Percentiles rank a stretch among this genome's conserved stretches.
Evolutionary conservation across 1,140 invertebrate species (phyloP).

Genomic region (Stegodyphus mimosarum): DNA sequence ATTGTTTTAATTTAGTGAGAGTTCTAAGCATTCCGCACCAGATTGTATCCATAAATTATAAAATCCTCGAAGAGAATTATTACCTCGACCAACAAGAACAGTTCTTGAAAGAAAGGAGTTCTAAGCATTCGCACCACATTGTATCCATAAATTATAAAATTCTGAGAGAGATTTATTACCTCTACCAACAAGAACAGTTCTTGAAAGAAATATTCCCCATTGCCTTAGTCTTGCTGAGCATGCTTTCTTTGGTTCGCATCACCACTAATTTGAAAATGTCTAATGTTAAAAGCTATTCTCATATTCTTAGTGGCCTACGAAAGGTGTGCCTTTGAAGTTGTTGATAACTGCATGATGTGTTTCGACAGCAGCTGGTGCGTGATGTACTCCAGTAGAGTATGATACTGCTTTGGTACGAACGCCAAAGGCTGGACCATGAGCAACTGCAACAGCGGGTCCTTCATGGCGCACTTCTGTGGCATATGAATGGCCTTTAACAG

Average conservation of each 20-base stretch:
- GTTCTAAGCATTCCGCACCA: too few species aligned
- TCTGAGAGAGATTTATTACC: background rate
- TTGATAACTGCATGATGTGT: conserved; percentile 20
- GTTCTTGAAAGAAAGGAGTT: background rate
- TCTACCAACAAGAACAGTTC: background rate
- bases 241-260: conserved; percentile 9
- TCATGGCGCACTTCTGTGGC: conserved; percentile 15
- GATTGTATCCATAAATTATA: background rate
- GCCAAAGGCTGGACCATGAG: conserved; percentile 23
- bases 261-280: background rate
- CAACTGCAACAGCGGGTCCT: conserved; percentile 8
- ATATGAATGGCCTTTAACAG: conserved; percentile 27
- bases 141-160: background rate
- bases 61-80: background rate
- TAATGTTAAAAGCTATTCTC: background rate
- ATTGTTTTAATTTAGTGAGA: too few species aligned
- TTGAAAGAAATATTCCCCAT: background rate
- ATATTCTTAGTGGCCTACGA: conserved; percentile 25
- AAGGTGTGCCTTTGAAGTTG: conserved; percentile 49
- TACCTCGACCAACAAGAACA: background rate
- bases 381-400: conserved; percentile 18
- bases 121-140: background rate
- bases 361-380: background rate
- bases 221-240: background rate
- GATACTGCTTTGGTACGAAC: background rate